A percentile compares a stretch with the other conserved stretches of the same genome.
Evolutionary conservation across 2,113 vertebrate species (phyloP).

Genomic region (Leucopsar rothschildi): DNA sequence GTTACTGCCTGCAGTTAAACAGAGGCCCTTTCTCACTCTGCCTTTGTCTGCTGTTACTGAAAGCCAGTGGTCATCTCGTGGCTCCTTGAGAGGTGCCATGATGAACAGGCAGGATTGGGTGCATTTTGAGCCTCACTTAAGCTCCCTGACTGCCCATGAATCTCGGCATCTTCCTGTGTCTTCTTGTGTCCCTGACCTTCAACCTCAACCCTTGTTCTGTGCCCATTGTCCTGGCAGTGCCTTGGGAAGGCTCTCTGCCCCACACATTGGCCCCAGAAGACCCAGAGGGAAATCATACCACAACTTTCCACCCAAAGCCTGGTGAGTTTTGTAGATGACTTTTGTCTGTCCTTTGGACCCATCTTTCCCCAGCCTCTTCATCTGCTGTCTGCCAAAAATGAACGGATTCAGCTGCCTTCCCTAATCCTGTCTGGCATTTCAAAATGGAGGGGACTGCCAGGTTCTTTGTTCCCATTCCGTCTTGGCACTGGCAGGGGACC

Average conservation of each 20-base stretch:
- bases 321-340: neutral
- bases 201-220: neutral
- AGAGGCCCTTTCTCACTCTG: neutral
- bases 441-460: constrained; percentile 59
- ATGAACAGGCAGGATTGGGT: neutral
- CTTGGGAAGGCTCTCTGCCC: neutral
- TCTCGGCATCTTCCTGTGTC: neutral
- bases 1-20: neutral
- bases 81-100: neutral
- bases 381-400: neutral
- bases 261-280: neutral
- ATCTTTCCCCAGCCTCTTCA: neutral
- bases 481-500: constrained; percentile 49
- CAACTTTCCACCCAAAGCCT: neutral
- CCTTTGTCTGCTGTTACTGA: neutral
- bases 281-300: neutral
- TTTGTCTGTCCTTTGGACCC: neutral
- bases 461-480: constrained; percentile 58
- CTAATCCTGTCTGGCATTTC: constrained; percentile 57
- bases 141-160: neutral
- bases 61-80: neutral
- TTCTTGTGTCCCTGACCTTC: neutral
- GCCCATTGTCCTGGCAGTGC: accelerated
- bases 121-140: neutral
- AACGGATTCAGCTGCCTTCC: constrained; percentile 46